A percentile compares a stretch with the other conserved stretches of the same genome.
Evolutionary conservation across 1,140 invertebrate genomes (phyloP).

Genomic region (Tetramorium alpestre): DNA sequence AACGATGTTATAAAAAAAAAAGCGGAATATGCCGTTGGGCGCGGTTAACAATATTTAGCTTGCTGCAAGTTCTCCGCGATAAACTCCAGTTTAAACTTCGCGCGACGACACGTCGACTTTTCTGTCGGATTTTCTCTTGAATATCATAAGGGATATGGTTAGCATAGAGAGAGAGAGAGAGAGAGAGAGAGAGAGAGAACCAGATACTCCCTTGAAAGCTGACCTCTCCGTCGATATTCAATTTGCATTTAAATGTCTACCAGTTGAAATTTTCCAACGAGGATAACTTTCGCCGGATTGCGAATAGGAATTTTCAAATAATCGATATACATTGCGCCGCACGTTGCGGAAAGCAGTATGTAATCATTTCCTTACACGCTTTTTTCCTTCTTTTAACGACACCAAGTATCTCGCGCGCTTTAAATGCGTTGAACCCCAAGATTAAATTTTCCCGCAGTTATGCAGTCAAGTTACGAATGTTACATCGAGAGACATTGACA

Average conservation of each 20-base stretch:
- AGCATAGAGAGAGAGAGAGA: not conserved
- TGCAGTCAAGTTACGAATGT: not conserved
- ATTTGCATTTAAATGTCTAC: slow-evolving; percentile 80
- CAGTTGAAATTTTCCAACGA: slow-evolving; percentile 28
- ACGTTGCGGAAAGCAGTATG: not conserved
- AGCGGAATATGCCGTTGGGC: not conserved
- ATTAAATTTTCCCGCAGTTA: not conserved
- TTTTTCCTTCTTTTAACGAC: not conserved
- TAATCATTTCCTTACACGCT: not conserved
- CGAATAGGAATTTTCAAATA: slow-evolving; percentile 20
- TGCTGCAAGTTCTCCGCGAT: not conserved
- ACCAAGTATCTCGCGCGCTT: not conserved
- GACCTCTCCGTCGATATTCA: slow-evolving; percentile 72
- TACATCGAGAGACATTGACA: not conserved
- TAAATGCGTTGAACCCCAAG: not conserved
- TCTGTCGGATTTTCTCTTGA: slow-evolving; percentile 45
- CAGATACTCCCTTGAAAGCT: slow-evolving; percentile 39
- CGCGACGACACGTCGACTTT: not conserved
- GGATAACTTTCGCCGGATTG: not conserved
- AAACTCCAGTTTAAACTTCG: slow-evolving; percentile 43
- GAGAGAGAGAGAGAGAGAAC: not conserved
- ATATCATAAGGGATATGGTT: slow-evolving; percentile 38
- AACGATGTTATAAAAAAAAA: not conserved
- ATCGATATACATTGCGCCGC: slow-evolving; percentile 6
- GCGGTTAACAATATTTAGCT: not conserved